These are phyloP conservation scores for Neodon shergylaensis DNA, from an alignment of 2,113 vertebrate species.

Conservation along the genomic window DNA sequence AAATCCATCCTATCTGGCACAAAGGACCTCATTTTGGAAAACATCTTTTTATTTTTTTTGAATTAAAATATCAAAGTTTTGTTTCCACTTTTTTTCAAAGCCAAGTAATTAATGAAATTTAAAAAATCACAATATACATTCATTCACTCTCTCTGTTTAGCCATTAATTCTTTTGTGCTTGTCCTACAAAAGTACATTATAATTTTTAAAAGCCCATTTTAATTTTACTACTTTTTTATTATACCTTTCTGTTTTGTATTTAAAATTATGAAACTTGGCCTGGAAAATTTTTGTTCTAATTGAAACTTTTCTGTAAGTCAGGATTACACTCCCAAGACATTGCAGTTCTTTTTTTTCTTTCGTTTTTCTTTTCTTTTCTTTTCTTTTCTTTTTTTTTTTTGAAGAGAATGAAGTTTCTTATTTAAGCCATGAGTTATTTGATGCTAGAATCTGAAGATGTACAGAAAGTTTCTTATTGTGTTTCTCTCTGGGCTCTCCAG, in stretches of 20 bases:
- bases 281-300: conserved; percentile 39
- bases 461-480: background rate
- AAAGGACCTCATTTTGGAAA: conserved; percentile 19
- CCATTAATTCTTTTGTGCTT: background rate
- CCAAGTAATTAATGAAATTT: conserved; percentile 44
- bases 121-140: background rate
- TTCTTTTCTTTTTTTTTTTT: background rate
- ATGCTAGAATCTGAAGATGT: conserved; percentile 2
- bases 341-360: background rate
- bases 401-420: conserved; percentile 17
- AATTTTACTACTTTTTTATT: conserved; percentile 4
- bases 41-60: background rate
- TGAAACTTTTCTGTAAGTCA: conserved; percentile 27
- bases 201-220: conserved; percentile 27
- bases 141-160: background rate
- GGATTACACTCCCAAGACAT: background rate
- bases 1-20: background rate
- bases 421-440: background rate
- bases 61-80: conserved; percentile 52
- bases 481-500: conserved; percentile 15
- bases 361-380: too few relatives aligned
- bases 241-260: conserved; percentile 38
- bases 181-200: background rate
- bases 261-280: conserved; percentile 55
- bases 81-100: conserved; percentile 37